phyloP scores from a whole-genome alignment of 1,140 invertebrate species.

The Portunus trituberculatus region DNA sequence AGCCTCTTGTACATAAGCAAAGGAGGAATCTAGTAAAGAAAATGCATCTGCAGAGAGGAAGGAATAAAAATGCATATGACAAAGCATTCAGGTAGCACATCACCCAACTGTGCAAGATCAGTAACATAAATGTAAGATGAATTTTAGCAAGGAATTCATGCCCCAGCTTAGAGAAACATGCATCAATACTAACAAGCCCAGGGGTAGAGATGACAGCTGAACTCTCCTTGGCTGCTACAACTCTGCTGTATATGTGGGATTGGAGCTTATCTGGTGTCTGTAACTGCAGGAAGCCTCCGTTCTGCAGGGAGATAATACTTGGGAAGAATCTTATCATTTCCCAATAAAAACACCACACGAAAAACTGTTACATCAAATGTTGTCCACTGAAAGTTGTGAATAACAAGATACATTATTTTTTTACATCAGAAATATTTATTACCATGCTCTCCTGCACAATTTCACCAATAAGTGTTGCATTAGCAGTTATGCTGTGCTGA shows the following conservation, averaged over 20 bases:
- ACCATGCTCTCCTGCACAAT: slow-evolving; percentile 70
- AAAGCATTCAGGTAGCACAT: too few species aligned
- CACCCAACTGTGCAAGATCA: too few species aligned
- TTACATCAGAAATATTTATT: background rate
- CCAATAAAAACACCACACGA: too few species aligned
- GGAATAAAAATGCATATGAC: too few species aligned
- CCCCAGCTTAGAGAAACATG: background rate
- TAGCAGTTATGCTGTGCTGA: slow-evolving; percentile 68
- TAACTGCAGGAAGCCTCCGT: slow-evolving; percentile 67
- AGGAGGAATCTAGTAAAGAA: too few species aligned
- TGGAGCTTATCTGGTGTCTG: slow-evolving; percentile 68
- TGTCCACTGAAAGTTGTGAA: too few species aligned
- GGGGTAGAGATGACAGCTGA: slow-evolving; percentile 51
- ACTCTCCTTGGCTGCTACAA: slow-evolving; percentile 61
- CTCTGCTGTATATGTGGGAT: slow-evolving; percentile 66
- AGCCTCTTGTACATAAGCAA: too few species aligned
- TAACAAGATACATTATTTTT: too few species aligned
- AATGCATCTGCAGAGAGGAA: too few species aligned
- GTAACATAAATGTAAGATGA: background rate
- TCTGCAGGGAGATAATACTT: slow-evolving; percentile 34
- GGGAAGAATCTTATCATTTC: too few species aligned
- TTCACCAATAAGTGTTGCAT: slow-evolving; percentile 60
- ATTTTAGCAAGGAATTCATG: background rate
- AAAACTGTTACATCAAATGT: too few species aligned
- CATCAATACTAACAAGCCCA: slow-evolving; percentile 59